Conservation (phyloP, 2,888 invertebrate genomes). For the Melanophora roralis region DNA sequence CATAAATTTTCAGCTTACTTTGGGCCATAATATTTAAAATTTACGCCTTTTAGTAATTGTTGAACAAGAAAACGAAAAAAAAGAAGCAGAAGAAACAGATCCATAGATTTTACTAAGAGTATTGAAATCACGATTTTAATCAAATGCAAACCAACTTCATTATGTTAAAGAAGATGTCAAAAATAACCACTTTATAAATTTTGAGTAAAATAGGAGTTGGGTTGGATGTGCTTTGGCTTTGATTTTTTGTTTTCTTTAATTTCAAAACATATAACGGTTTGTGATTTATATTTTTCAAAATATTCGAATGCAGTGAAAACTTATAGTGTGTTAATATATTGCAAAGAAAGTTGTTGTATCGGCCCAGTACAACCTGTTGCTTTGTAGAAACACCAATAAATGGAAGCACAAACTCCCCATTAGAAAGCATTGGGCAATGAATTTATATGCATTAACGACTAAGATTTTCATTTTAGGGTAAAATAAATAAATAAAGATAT, state of each 20-base stretch:
- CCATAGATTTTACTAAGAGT: not conserved
- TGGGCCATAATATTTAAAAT: constrained; percentile 21
- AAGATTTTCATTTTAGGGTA: too few relatives aligned
- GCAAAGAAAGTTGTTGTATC: not conserved
- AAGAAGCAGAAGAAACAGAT: not conserved
- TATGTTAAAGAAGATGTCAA: constrained; percentile 14
- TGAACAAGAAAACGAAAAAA: not conserved
- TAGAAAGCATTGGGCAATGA: not conserved
- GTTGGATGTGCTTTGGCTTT: too few relatives aligned
- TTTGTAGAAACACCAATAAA: not conserved
- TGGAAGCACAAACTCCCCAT: not conserved
- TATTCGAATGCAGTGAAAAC: too few relatives aligned
- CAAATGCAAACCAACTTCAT: not conserved
- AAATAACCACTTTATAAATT: not conserved
- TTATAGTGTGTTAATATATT: too few relatives aligned
- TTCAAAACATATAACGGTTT: constrained; percentile 1
- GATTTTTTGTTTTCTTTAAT: not conserved
- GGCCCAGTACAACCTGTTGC: not conserved
- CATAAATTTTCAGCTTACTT: constrained; percentile 44
- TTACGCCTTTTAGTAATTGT: constrained; percentile 19
- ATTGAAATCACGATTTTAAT: not conserved
- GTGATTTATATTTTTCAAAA: not conserved
- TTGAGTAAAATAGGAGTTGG: constrained; percentile 11
- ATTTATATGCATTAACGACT: too few relatives aligned
- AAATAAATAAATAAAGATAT: too few relatives aligned